A percentile compares a stretch with the other conserved stretches of the same genome.
Conservation (phyloP, 2,888 invertebrate genomes). For the Tachystola acroxantha region DNA sequence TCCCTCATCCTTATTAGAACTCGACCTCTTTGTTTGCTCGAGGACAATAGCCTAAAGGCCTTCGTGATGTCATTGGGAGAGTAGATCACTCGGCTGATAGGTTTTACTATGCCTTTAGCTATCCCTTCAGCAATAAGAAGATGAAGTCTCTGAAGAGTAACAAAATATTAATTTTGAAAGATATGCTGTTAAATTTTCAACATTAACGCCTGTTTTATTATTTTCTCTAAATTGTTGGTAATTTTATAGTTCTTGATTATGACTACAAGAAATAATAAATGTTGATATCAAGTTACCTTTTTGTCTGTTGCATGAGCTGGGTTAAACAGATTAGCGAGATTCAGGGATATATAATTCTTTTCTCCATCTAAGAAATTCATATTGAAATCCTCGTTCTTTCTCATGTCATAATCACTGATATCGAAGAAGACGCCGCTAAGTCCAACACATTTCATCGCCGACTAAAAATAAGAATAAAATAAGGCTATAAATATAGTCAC, state of each 20-base stretch:
- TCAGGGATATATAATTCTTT: constrained; percentile 21
- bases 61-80: constrained; percentile 79
- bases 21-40: constrained; percentile 79
- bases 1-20: constrained; percentile 35
- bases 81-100: constrained; percentile 82
- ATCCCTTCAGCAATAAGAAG: constrained; percentile 80
- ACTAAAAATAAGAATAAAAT: constrained; percentile 3
- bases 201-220: too few relatives aligned
- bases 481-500: too few relatives aligned
- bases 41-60: constrained; percentile 80
- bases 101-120: constrained; percentile 80
- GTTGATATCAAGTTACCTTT: constrained; percentile 24
- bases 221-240: too few relatives aligned
- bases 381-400: constrained; percentile 24
- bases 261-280: too few relatives aligned
- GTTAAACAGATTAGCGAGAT: constrained; percentile 32
- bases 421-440: constrained; percentile 19
- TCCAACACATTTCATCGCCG: constrained; percentile 10
- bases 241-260: too few relatives aligned
- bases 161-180: too few relatives aligned
- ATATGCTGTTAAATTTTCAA: too few relatives aligned
- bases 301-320: constrained; percentile 22
- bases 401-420: constrained; percentile 26
- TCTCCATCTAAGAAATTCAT: constrained; percentile 25
- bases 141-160: constrained; percentile 65